Conservation (phyloP, 35 echinoderm and acorn worm species). For the Chiridota heheva region DNA sequence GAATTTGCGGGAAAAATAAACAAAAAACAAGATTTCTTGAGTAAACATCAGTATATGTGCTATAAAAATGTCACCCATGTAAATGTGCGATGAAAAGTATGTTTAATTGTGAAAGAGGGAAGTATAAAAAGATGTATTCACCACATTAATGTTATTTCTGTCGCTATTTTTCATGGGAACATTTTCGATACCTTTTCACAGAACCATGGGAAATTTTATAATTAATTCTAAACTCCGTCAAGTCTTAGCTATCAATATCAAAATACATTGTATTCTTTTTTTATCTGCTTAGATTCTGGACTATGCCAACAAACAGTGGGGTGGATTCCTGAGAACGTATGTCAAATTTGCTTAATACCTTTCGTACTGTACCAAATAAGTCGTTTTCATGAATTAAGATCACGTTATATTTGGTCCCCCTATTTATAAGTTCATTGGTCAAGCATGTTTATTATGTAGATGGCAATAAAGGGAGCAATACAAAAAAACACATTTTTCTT, state of each 20-base stretch:
- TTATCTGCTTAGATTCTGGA: constrained; percentile 41
- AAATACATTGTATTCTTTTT: neutral
- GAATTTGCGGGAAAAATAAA: no score
- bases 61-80: neutral
- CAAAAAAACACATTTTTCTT: neutral
- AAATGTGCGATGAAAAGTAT: no score
- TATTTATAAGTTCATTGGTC: neutral
- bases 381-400: neutral
- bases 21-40: neutral
- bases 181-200: no score
- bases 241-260: neutral
- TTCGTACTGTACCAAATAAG: neutral
- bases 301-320: constrained; percentile 74
- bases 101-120: neutral
- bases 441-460: neutral
- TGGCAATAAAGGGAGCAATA: neutral
- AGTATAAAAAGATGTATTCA: neutral
- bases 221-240: no score
- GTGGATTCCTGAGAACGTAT: constrained; percentile 47
- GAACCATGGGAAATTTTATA: no score
- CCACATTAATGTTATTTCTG: neutral
- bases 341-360: neutral
- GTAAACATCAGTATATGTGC: neutral
- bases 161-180: neutral
- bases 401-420: neutral